Evolutionary conservation across 2,888 invertebrate species (phyloP), one percentile per base, ranked within the genome.

Genomic region (Cheilosia urbana): DNA sequence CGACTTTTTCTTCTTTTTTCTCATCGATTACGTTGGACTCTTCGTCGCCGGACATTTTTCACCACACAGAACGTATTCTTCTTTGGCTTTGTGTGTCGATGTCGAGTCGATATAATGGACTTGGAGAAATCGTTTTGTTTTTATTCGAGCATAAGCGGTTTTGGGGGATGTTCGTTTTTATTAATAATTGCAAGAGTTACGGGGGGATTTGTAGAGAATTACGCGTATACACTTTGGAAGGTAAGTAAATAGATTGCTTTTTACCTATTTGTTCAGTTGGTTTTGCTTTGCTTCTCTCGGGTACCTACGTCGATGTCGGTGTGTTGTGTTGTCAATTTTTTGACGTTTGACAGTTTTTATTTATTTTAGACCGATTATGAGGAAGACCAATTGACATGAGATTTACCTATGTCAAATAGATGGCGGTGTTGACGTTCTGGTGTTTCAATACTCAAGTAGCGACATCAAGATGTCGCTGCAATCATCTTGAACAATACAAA

Each of bases 1-100:
- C 88, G 37, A 91, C 89, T 78, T 89, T 89, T 88, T 90, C 89
- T 81, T 89, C 88, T 60, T 88, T 89, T 88, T 88, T 87, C 80
- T 89, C 87, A 57, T 88, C 88, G 65, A 80, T 81, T 81, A 72
- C 75, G 78, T 88, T 89, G 77, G 88, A 66, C 80, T 89, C 89
- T 62, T 89, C 89, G 84, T 89, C 89, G 71, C 88, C 89, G 80
- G 89, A 88, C 90, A 89, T 89, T 87, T 83, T 88, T 72, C 57
- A 37, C 24, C 21, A 51, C 45, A 17, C 24, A 24, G 24, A 21
- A 24, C 51, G 57, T 80, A 21, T 60, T 60, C 53, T 53, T 76
- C 45, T 42, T 53, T 45, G 62, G 60, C 49, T 78, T 68, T 72
- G 40, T 34, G 15, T 51, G 37, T 68, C 34, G 63, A 58, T 73